Base-by-base conservation (phyloP, 2,888 invertebrate species). In the Lasioglossum zephyrum region DNA sequence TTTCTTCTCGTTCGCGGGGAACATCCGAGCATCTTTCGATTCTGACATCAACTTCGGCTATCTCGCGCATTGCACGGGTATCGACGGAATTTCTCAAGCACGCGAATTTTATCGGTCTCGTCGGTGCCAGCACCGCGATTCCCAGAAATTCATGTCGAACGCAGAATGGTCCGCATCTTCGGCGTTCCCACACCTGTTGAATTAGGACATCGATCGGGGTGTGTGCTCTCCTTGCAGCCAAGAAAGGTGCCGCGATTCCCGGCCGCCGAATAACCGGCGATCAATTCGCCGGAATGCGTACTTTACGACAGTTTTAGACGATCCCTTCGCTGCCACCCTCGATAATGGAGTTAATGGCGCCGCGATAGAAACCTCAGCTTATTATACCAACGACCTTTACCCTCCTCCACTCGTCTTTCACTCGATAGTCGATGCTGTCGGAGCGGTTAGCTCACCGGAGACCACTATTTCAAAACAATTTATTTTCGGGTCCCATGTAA, bases 101-200 rank as follows among this genome's bases (percentile, higher is more conserved):
- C 31, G 79, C 77, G 85, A 77, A 80, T 86, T 78, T 78, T 81
- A 86, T 86, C 44, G 66, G 31, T 36, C 47, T 57, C 49, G 69
- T 8, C 53, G 73, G 66, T 49, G 73, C n/a, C 36, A 49, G 47
- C 73, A 5, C 31, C 18, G 47, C 73, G 73, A 47, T 49, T 49
- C 44, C 36, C 47, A 73, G 73, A 49, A 87, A 87, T 78, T 77
- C 77, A 74, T 31, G 63, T 44, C 49, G 72, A 49, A 73, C 76
- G 75, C n/a, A 44, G 87, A 77, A 83, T 53, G 87, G 80, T 73
- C 74, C 78, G 80, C 82, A 77, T 87, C 87, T 75, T 81, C 78
- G 77, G 49, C 83, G 53, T 87, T 75, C 78, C 83, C 72, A 73
- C 87, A 87, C 87, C 87, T 87, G 87, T 87, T 87, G 87, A 87